Evolutionary conservation across 2,888 invertebrate species (phyloP).

Genomic region (Nymphalis c-album): DNA sequence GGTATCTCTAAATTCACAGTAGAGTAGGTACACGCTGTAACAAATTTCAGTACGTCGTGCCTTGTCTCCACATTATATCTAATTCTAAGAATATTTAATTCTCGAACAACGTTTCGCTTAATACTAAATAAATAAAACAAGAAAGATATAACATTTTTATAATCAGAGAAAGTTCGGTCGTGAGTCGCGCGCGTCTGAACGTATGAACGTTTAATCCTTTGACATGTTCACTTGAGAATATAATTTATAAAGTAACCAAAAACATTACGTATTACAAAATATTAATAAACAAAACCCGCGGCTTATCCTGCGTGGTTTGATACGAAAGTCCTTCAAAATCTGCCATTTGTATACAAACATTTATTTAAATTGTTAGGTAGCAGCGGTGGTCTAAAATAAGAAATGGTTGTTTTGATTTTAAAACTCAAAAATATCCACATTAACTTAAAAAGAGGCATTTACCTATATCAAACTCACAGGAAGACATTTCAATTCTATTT

Average conservation of each 20-base stretch:
- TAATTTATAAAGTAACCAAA: neutral
- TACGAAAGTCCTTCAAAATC: too few relatives aligned
- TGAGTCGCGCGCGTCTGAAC: neutral
- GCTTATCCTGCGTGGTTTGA: too few relatives aligned
- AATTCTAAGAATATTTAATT: neutral
- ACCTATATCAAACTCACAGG: too few relatives aligned
- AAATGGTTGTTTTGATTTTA: too few relatives aligned
- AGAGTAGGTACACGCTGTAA: neutral
- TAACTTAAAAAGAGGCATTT: too few relatives aligned
- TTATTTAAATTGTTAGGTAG: too few relatives aligned
- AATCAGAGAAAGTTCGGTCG: slow-evolving; percentile 10
- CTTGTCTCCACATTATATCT: neutral
- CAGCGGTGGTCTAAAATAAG: too few relatives aligned
- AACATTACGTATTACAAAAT: too few relatives aligned
- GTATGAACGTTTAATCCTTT: slow-evolving; percentile 1
- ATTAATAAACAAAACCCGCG: too few relatives aligned
- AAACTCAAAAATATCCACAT: too few relatives aligned
- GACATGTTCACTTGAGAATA: neutral
- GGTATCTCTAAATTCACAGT: neutral
- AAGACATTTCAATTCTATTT: too few relatives aligned
- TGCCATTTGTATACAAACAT: too few relatives aligned
- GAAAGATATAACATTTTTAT: neutral
- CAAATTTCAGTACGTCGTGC: neutral
- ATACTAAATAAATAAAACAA: neutral
- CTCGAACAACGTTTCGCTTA: neutral